Percentiles rank a stretch among this genome's conserved stretches.
Conservation (phyloP, 1,140 invertebrate genomes). For the Conus betulinus region DNA sequence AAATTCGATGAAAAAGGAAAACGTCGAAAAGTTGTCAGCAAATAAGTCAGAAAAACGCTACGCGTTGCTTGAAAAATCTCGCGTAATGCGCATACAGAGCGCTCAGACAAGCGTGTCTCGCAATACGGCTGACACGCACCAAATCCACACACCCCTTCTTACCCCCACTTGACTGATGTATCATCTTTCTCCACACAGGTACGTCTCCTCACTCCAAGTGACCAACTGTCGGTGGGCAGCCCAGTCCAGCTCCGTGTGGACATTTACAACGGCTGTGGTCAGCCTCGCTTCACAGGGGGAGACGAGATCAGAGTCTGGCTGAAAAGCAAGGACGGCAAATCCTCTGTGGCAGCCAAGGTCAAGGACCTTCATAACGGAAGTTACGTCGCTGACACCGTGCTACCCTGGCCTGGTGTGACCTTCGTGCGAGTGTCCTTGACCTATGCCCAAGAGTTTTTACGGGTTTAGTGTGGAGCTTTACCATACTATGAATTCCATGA, state of each 20-base stretch:
- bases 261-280: background rate
- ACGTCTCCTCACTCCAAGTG: no score
- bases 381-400: background rate
- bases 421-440: conserved; percentile 17
- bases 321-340: background rate
- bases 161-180: no score
- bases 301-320: conserved; percentile 25
- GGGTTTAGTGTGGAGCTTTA: background rate
- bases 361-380: background rate
- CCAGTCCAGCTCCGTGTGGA: background rate
- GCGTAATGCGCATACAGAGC: no score
- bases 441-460: background rate
- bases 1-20: no score
- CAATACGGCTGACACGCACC: no score
- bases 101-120: no score
- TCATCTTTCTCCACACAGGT: no score
- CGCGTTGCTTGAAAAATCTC: no score
- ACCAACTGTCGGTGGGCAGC: background rate
- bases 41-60: no score
- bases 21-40: no score
- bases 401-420: background rate
- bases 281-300: background rate
- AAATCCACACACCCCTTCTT: no score
- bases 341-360: background rate
- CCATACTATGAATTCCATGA: background rate